These are phyloP conservation scores for Malurus cyaneus DNA, from an alignment of 2,113 vertebrate species.

Conservation along the genomic window DNA sequence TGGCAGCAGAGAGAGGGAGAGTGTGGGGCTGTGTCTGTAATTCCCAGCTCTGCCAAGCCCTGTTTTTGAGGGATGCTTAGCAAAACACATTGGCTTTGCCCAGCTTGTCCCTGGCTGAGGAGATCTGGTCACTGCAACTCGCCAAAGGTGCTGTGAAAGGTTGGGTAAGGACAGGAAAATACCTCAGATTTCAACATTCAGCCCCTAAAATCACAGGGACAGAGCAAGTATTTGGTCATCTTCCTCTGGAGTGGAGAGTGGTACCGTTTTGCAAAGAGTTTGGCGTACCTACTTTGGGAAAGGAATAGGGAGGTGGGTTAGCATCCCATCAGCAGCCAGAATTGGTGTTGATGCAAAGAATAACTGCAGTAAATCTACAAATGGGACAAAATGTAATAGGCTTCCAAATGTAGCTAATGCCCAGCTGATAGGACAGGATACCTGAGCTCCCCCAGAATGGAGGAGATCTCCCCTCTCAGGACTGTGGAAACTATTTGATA, in stretches of 20 bases:
- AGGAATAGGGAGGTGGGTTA: neutral
- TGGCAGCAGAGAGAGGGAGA: neutral
- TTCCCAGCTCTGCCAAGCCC: neutral
- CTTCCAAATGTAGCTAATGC: neutral
- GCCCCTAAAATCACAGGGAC: neutral
- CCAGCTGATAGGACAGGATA: neutral
- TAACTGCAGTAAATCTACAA: neutral
- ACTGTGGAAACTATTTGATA: neutral
- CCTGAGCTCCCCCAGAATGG: neutral
- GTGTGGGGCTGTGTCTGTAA: neutral
- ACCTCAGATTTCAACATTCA: constrained; percentile 18
- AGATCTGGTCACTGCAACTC: neutral
- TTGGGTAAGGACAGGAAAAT: neutral
- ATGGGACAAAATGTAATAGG: neutral
- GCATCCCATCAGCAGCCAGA: neutral
- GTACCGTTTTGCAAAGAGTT: neutral
- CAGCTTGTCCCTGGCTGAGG: neutral
- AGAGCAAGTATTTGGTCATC: neutral
- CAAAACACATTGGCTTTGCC: neutral
- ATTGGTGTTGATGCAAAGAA: neutral
- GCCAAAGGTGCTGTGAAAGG: neutral
- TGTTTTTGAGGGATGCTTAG: neutral
- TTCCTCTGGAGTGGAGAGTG: neutral
- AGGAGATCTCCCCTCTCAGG: neutral
- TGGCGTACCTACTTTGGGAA: neutral